These are phyloP conservation scores for Trichopria drosophilae DNA, from an alignment of 2,888 invertebrate species.

Conservation along the genomic window DNA sequence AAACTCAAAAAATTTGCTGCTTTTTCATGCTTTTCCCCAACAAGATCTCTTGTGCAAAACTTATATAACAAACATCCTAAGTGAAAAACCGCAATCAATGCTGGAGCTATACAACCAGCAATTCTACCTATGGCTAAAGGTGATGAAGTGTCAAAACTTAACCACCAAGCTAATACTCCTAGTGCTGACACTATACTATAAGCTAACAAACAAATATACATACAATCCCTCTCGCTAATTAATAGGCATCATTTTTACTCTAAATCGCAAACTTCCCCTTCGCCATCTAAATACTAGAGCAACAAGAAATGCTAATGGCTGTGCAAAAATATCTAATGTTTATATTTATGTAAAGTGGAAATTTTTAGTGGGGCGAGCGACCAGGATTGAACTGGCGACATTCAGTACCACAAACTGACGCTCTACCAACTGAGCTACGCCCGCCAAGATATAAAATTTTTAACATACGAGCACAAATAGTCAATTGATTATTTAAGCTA, in stretches of 20 bases:
- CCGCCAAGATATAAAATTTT: slow-evolving; percentile 18
- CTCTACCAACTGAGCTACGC: slow-evolving; percentile 19
- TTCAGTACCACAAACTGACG: slow-evolving; percentile 18
- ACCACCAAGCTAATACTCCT: slow-evolving; percentile 5
- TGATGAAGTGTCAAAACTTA: slow-evolving; percentile 15
- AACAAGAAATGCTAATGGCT: too few relatives aligned
- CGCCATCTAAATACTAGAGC: too few relatives aligned
- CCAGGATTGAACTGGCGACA: slow-evolving; percentile 18
- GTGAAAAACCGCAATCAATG: too few relatives aligned
- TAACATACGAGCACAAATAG: slow-evolving; percentile 18
- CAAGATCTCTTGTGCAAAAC: background rate
- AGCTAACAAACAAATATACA: too few relatives aligned
- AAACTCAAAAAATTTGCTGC: too few relatives aligned
- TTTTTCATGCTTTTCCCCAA: background rate
- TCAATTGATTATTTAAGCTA: slow-evolving; percentile 17
- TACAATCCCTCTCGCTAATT: too few relatives aligned
- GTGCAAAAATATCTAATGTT: too few relatives aligned
- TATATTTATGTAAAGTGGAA: slow-evolving; percentile 9
- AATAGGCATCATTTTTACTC: too few relatives aligned
- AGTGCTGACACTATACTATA: slow-evolving; percentile 5
- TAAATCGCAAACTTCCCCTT: too few relatives aligned
- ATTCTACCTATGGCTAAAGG: slow-evolving; percentile 17
- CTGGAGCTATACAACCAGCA: slow-evolving; percentile 1
- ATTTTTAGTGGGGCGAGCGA: slow-evolving; percentile 18
- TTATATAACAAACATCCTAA: slow-evolving; percentile 1